Percentiles rank a stretch among this genome's conserved stretches.
Evolutionary conservation across 2,113 vertebrate genomes (phyloP).

Genomic region (Hydrolagus affinis): DNA sequence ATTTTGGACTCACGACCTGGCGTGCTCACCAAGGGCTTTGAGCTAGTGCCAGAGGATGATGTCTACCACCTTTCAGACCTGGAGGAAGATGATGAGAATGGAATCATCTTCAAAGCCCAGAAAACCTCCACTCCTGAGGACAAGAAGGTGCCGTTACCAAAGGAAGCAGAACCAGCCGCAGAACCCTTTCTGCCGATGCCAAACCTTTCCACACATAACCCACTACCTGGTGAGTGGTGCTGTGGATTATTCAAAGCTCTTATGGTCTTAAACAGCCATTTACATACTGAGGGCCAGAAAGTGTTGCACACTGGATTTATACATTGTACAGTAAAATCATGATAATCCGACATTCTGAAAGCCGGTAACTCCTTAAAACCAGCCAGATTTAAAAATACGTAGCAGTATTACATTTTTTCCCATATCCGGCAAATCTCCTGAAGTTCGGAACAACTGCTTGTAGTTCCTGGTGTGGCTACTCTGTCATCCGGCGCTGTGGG

Average conservation of each 20-base stretch:
- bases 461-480: too few species aligned
- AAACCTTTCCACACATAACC: conserved; percentile 42
- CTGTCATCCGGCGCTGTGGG: too few species aligned
- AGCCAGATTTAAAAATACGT: too few species aligned
- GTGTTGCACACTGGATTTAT: not conserved
- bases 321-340: conserved; percentile 2
- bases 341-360: too few species aligned
- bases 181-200: conserved; percentile 56
- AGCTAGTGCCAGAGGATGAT: conserved; percentile 63
- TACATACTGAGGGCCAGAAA: not conserved
- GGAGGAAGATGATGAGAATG: conserved; percentile 77
- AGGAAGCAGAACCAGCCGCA: conserved; percentile 35
- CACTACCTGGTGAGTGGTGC: conserved; percentile 53
- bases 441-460: too few species aligned
- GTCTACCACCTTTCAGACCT: conserved; percentile 76
- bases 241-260: not conserved
- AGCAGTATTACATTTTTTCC: too few species aligned
- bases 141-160: conserved; percentile 59
- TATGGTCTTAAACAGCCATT: not conserved
- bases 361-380: too few species aligned
- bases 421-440: too few species aligned
- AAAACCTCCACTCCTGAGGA: conserved; percentile 56
- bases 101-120: conserved; percentile 43
- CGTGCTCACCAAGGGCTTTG: conserved; percentile 89
- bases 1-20: conserved; percentile 90